Conservation (phyloP, 2,797 vertebrate species). For the Aplochiton taeniatus region DNA sequence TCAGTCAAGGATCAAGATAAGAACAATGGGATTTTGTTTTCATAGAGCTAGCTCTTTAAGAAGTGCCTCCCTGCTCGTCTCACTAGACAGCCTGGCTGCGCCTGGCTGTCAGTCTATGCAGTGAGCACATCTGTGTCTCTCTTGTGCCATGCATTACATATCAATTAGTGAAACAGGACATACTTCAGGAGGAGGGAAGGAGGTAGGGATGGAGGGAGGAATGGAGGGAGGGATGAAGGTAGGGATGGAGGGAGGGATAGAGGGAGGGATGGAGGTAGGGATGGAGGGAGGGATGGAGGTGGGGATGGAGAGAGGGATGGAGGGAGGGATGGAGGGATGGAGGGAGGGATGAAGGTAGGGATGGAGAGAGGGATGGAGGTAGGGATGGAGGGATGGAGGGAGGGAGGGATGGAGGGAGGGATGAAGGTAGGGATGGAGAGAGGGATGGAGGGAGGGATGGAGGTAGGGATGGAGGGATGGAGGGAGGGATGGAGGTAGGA, state of each 20-base stretch:
- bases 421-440: conserved; percentile 15
- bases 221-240: conserved; percentile 29
- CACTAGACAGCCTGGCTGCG: no score
- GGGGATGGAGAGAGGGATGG: no score
- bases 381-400: conserved; percentile 20
- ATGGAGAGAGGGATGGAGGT: conserved; percentile 20
- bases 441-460: conserved; percentile 33
- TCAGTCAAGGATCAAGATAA: no score
- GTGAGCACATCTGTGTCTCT: conserved; percentile 26
- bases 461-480: neutral
- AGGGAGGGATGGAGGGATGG: conserved; percentile 20
- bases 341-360: conserved; percentile 16
- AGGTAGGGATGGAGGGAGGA: neutral
- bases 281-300: no score
- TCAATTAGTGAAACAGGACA: conserved; percentile 37
- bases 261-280: conserved; percentile 22
- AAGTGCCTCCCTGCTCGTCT: no score
- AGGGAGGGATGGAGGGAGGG: conserved; percentile 20
- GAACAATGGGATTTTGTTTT: no score
- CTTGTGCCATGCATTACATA: conserved; percentile 42
- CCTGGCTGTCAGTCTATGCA: conserved; percentile 45
- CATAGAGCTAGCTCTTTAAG: no score
- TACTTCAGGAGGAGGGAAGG: conserved; percentile 42
- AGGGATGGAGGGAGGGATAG: no score
- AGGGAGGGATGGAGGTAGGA: conserved; percentile 24